phyloP scores from a whole-genome alignment of 2,113 vertebrate genomes.

The Urocitellus parryii region DNA sequence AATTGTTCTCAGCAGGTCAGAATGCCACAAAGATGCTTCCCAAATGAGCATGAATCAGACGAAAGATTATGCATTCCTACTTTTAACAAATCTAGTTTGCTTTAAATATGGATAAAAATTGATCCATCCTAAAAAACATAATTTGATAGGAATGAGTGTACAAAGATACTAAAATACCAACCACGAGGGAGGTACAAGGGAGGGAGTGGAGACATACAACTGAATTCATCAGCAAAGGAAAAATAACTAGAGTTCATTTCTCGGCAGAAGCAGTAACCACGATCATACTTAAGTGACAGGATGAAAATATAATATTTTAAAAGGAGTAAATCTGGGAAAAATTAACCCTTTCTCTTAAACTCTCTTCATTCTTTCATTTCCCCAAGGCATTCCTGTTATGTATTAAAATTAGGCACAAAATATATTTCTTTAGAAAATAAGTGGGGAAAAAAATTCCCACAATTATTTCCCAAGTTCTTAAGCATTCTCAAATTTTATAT shows the following conservation, averaged over 20 bases:
- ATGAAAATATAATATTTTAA: not conserved
- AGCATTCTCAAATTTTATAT: not conserved
- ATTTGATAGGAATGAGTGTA: not conserved
- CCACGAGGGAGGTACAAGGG: accelerated
- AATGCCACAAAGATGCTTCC: not conserved
- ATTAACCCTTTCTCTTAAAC: not conserved
- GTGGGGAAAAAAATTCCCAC: not conserved
- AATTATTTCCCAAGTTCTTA: not conserved
- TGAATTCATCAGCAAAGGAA: not conserved
- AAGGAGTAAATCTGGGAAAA: not conserved
- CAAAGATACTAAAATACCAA: not conserved
- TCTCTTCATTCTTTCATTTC: not conserved
- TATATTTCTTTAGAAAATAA: conserved; percentile 21
- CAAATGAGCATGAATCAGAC: not conserved
- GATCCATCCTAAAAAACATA: not conserved
- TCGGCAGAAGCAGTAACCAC: not conserved
- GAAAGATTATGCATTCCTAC: not conserved
- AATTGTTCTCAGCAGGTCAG: not conserved
- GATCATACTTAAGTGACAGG: not conserved
- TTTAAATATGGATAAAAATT: not conserved
- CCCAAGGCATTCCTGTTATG: not conserved
- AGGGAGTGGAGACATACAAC: not conserved
- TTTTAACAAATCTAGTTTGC: not conserved
- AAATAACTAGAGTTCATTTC: not conserved
- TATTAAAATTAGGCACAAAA: conserved; percentile 28